phyloP scores from a whole-genome alignment of 2,797 vertebrate genomes.

The Caiman crocodilus region DNA sequence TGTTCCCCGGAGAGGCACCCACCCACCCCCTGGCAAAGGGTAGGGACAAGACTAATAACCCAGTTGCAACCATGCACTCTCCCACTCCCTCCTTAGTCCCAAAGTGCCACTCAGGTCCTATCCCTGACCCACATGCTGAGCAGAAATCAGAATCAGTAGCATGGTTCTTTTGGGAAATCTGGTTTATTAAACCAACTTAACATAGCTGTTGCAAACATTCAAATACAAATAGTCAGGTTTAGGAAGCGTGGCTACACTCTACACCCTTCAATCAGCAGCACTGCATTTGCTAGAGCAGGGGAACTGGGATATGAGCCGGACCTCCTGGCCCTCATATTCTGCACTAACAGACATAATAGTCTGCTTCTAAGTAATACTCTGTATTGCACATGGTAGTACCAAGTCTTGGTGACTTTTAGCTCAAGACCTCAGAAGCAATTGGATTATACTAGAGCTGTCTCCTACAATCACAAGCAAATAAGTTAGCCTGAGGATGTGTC shows the following conservation, averaged over 20 bases:
- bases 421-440: neutral
- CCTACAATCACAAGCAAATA: neutral
- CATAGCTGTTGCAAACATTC: no score
- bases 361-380: neutral
- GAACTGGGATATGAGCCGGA: no score
- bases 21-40: neutral
- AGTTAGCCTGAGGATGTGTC: neutral
- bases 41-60: neutral
- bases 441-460: neutral
- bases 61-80: neutral
- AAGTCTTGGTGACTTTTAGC: no score
- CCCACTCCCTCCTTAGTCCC: neutral
- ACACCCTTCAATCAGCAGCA: no score
- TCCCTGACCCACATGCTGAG: no score
- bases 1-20: no score
- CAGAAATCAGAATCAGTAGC: no score
- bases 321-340: neutral
- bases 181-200: no score
- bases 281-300: no score
- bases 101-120: neutral
- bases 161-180: no score
- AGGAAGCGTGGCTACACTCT: no score
- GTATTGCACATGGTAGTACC: neutral
- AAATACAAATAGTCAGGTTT: no score
- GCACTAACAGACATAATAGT: neutral